A percentile compares a stretch with the other conserved stretches of the same genome.
Evolutionary conservation across 2,888 invertebrate species (phyloP).

Genomic region (Eutolmus rufibarbis): DNA sequence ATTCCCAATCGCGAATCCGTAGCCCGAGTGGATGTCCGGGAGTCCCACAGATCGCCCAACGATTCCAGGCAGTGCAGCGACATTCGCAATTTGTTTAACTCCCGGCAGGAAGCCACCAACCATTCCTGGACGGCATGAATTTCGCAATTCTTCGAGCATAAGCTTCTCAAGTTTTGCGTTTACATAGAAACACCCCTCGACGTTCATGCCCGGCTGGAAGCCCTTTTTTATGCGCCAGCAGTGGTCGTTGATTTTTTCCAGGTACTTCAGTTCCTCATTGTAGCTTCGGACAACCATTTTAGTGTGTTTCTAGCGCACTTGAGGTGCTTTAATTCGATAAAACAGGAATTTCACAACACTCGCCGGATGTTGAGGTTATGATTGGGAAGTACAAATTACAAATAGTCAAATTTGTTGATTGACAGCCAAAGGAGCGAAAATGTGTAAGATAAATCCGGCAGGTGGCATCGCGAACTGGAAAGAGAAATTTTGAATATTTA

Average conservation of each 20-base stretch:
- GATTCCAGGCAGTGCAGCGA: conserved; percentile 97
- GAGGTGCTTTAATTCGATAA: not conserved
- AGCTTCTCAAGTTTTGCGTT: conserved; percentile 89
- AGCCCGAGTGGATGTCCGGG: conserved; percentile 97
- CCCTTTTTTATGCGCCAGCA: conserved; percentile 97
- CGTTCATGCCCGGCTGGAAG: conserved; percentile 99
- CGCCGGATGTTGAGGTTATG: conserved; percentile 1
- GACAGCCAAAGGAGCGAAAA: not conserved
- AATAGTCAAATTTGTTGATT: not conserved
- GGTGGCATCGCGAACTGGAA: not conserved
- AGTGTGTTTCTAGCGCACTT: not conserved
- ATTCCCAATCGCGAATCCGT: conserved; percentile 99
- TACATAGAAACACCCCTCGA: conserved; percentile 97
- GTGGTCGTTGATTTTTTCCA: conserved; percentile 85
- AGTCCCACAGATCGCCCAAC: conserved; percentile 92
- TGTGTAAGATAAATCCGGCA: not conserved
- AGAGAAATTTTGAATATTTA: not conserved
- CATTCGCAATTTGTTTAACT: conserved; percentile 98
- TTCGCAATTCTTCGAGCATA: conserved; percentile 95
- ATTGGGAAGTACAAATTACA: not conserved
- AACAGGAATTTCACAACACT: not conserved
- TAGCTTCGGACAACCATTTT: conserved; percentile 90
- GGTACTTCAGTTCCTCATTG: conserved; percentile 89
- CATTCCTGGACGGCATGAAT: conserved; percentile 87
- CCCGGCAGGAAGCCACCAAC: conserved; percentile 98